Base-by-base conservation (phyloP, 2,797 vertebrate genomes). In the Falco biarmicus region DNA sequence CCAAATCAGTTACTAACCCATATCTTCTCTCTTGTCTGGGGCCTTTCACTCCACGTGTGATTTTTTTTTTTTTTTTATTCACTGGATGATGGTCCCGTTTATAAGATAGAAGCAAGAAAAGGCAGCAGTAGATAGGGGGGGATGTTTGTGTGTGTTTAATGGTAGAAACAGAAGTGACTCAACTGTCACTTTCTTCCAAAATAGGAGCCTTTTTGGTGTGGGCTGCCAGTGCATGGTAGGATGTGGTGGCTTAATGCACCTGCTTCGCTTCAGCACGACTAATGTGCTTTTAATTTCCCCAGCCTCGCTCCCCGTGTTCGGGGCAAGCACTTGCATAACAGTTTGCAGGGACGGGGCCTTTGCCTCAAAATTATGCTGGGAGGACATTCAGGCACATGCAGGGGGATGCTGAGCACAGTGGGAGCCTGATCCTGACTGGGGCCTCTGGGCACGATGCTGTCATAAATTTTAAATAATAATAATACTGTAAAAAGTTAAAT, bases 381-480 rank as follows among this genome's bases (percentile, higher is more conserved):
- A 74, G 71, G 54, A 88, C 60, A 39, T 43, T 28, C 9, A 26
- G 0, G 0, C 28, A 26, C n/a, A 13, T 0, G 0, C 43, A 65
- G 51, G 48, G 56, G 83, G 81, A 63, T 53, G 32, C 85, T 0
- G 0, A 66, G 60, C 93, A 77, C 90, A 76, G 48, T 73, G 63
- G 87, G 79, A 94, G 78, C 78, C 50, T 3, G 0, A 53, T 90
- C 80, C 78, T 76, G 21, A 50, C 54, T 76, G 69, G 39, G 32
- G 81, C 93, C 84, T 89, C 86, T 93, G 75, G 79, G 80, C 89
- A 95, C 31, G 88, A 47, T 56, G 41, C 68, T 88, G 79, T 90
- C 60, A 50, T 61, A 84, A 71, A 77, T 89, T 84, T 96, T 95
- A 97, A 96, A 84, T 95, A 96, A 96, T 63, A 94, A 53, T 73